These are phyloP conservation scores for Anthopleura xanthogrammica DNA, from an alignment of 92 coral and sea anemone genomes.

Conservation along the genomic window DNA sequence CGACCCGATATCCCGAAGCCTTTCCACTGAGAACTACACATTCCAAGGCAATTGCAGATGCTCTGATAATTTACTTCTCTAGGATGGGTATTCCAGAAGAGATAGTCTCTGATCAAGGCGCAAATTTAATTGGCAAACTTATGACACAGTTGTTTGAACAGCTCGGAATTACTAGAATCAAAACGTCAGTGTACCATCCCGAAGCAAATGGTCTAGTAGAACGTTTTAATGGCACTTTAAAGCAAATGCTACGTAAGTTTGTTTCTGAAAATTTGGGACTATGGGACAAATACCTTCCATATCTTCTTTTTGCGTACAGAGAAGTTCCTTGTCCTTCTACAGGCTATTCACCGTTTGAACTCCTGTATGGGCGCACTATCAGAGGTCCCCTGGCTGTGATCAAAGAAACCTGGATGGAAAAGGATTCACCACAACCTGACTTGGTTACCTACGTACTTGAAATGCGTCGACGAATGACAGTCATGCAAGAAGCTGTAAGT, in stretches of 20 bases:
- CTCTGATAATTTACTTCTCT: constrained; percentile 33
- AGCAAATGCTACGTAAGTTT: constrained; percentile 39
- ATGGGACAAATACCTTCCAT: constrained; percentile 40
- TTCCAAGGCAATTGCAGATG: constrained; percentile 49
- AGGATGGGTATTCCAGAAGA: constrained; percentile 46
- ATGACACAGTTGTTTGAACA: constrained; percentile 33
- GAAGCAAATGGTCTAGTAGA: constrained; percentile 31
- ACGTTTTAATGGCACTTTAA: constrained; percentile 23
- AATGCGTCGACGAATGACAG: constrained; percentile 27
- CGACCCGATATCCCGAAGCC: constrained; percentile 56
- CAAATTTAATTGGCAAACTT: constrained; percentile 37
- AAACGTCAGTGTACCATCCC: constrained; percentile 36
- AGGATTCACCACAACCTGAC: constrained; percentile 15
- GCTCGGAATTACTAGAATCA: constrained; percentile 23
- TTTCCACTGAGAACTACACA: constrained; percentile 38
- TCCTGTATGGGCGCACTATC: constrained; percentile 31
- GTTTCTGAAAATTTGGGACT: constrained; percentile 20
- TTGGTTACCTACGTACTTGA: constrained; percentile 22
- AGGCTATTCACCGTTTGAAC: constrained; percentile 43
- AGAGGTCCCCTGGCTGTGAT: constrained; percentile 44
- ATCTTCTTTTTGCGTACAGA: constrained; percentile 34
- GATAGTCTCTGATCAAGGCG: constrained; percentile 47
- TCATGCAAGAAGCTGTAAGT: constrained; percentile 25
- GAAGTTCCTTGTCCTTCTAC: constrained; percentile 38
- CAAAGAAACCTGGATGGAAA: constrained; percentile 35